Evolutionary conservation across 2,113 vertebrate genomes (phyloP), one percentile per base, ranked within the genome.

Genomic region (Morone chrysops): DNA sequence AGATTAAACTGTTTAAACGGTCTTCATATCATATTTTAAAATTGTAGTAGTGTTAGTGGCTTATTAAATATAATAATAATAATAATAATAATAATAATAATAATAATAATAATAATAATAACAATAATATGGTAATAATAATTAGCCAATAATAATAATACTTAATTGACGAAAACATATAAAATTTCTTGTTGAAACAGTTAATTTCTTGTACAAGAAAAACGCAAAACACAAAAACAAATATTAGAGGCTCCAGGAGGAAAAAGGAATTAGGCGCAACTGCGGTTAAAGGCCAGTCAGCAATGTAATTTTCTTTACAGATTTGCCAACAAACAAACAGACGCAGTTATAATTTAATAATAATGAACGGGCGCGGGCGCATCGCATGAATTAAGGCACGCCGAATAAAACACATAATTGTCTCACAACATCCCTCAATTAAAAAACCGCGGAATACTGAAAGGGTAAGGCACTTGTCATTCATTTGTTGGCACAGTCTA

Each of bases 281-380:
- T 62, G 56, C 22, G 47, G 38, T 54, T 61, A 25, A 56, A 75
- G 71, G 71, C 54, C 62, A 62, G 31, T 36, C 40, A 13, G 8
- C 31, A 31, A 31, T 31, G 31, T 31, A 1, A 31, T 31, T 31
- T 4, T 22, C 47, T 61, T 51, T 22, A 50, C 1, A 10, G 47
- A 18, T 14, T 9, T 31, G 59, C 36, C 31, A 53, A 9, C 31
- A 53, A 9, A 5, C 0, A 67, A 50, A 78, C 11, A 48, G 61
- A 53, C 6, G 62, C 78, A 70, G 0, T 51, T 59, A 43, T 25
- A 22, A 43, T 60, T 77, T 62, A 16, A 81, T 45, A 57, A n/a
- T 41, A 80, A 78, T 62, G 12, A 82, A 36, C n/a, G 47, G 54
- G 1, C 22, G 40, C 4, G 43, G 18, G 51, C 5, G 20, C 56